Evolutionary conservation across 23 tunicate species (phyloP).

Genomic region (Phallusia fumigata): DNA sequence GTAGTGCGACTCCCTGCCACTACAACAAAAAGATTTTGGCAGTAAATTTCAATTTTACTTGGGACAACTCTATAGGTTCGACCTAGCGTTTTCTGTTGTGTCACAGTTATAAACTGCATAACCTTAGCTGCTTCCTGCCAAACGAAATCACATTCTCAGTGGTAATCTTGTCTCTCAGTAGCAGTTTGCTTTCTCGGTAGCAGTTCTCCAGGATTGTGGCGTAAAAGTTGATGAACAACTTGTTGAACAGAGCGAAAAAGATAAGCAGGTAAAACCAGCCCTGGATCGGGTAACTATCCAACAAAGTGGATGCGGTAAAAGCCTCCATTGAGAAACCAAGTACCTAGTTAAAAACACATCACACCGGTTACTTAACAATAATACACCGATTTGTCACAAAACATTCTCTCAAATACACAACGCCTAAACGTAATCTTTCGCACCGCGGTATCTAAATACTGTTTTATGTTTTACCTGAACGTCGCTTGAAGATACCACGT

Average conservation of each 20-base stretch:
- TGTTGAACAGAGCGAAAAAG: constrained; percentile 41
- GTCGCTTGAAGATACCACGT: no score
- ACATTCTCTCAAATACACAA: no score
- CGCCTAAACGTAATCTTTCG: no score
- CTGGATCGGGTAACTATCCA: constrained; percentile 37
- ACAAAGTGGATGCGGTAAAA: constrained; percentile 43
- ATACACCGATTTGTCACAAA: no score
- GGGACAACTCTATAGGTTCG: no score
- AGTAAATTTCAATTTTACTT: no score
- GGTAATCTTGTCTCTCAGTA: constrained; percentile 37
- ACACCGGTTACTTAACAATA: no score
- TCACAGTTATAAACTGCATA: background rate
- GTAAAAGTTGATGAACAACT: constrained; percentile 62
- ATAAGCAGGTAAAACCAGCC: constrained; percentile 49
- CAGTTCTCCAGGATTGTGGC: constrained; percentile 57
- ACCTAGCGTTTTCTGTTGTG: no score
- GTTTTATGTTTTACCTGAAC: no score
- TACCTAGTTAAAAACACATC: constrained; percentile 18
- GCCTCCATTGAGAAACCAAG: constrained; percentile 76
- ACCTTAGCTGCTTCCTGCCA: constrained; percentile 67
- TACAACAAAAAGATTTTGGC: no score
- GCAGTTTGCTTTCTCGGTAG: constrained; percentile 54
- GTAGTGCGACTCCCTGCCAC: no score
- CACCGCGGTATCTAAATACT: no score
- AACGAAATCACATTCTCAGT: constrained; percentile 36